Evolutionary conservation across 1,140 invertebrate species (phyloP), one percentile per base, ranked within the genome.

Genomic region (Oppia nitens): DNA sequence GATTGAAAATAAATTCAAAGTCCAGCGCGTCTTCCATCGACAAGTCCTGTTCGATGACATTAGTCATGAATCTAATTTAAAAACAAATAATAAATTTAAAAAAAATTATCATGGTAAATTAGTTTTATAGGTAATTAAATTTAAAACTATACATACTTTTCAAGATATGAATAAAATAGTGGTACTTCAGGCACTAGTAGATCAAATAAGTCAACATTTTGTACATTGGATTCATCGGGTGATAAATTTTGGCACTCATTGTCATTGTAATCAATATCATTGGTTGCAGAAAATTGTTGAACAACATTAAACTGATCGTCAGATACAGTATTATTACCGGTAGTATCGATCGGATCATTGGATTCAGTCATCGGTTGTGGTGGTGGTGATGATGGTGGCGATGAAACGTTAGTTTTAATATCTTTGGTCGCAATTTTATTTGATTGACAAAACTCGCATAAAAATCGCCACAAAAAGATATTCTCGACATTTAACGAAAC

Each of bases 121-220:
- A n/a, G n/a, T n/a, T n/a, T n/a, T n/a, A n/a, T n/a, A n/a, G n/a
- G n/a, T 6, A 9, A 40, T 40, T 40, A 9, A 40, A 40, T 17
- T 6, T 14, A 28, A 28, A n/a, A 0, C 11, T 1, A n/a, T 32
- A 57, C 45, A 21, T 49, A 57, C 55, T 47, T 57, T 47, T 47
- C n/a, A 20, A 57, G 48, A 57, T 51, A 58, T 23, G 20, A 11
- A 32, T 48, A 58, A 6, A 58, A 25, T 40, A 51, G 48, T 11
- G 57, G 57, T 23, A 58, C 11, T 27, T 58, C 48, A n/a, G 57
- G 57, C 14, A 58, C 12, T 14, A 58, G 11, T 11, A 20, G 17
- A 28, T 58, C 49, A 17, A 49, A n/a, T 17, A 40, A 40, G 17
- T 40, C 32, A 17, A 6, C n/a, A n/a, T n/a, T n/a, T n/a, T n/a